Conservation (phyloP, 2,113 vertebrate genomes). For the Crotalus viridis region DNA sequence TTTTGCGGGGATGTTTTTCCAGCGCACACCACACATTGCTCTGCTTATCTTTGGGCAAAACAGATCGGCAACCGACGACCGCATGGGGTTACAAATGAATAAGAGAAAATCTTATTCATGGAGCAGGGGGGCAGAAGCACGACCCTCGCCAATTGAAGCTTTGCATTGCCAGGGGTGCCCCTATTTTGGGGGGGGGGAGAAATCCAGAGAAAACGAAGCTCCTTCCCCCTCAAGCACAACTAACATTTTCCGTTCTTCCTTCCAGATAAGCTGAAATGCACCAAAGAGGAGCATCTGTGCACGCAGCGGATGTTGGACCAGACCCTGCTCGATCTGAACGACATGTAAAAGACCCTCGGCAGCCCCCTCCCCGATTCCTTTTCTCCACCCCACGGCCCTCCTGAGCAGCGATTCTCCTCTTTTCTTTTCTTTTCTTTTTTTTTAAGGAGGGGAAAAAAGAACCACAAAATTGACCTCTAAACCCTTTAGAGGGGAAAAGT, state of each 20-base stretch:
- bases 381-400: neutral
- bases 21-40: neutral
- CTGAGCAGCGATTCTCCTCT: neutral
- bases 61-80: neutral
- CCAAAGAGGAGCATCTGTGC: conserved; percentile 88
- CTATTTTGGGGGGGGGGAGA: neutral
- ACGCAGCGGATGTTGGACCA: conserved; percentile 89
- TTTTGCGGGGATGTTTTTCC: neutral
- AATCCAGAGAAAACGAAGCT: accelerated
- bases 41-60: neutral
- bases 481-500: conserved; percentile 48
- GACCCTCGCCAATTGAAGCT: conserved; percentile 15
- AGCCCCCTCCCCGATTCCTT: neutral
- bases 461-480: conserved; percentile 59
- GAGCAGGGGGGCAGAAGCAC: accelerated
- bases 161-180: neutral
- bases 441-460: neutral
- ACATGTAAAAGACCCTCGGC: conserved; percentile 76
- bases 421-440: neutral
- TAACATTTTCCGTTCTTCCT: conserved; percentile 27
- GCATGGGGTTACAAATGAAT: neutral
- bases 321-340: conserved; percentile 91
- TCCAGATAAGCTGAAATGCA: conserved; percentile 85
- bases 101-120: neutral
- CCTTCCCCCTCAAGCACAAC: too few species aligned